Evolutionary conservation across 2,888 invertebrate genomes (phyloP), one percentile per base, ranked within the genome.

Genomic region (Petrolisthes manimaculis): DNA sequence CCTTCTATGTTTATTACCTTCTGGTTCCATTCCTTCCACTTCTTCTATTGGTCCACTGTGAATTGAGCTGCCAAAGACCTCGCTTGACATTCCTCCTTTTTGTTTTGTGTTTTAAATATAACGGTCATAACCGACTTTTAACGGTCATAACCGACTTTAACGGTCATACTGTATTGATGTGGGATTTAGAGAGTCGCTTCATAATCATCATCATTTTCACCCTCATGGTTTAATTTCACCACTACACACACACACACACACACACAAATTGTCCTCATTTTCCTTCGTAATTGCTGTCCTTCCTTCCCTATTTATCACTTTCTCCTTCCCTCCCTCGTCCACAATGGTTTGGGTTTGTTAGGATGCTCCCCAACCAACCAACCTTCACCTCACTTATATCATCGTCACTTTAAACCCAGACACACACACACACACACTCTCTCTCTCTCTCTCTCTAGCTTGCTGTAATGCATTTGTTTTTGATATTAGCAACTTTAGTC

Each of bases 361-460:
- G 0, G 37, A 37, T 37, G 37, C 37, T 37, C 37, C 37, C 37
- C 37, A 37, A 37, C 37, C 37, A 37, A 37, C 37, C 37, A 74
- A 5, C 21, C 74, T 5, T 74, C 21, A 5, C 74, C 5, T 14
- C 67, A 61, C 67, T 61, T 61, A 14, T 61, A 12, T 12, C 67
- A 12, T 61, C 67, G 8, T 12, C 67, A 8, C 8, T 61, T 61
- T 14, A 8, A 61, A 8, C 14, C 8, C 67, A 8, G 14, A 8
- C 67, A 61, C 67, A 12, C 8, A 8, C 14, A 61, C 67, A n/a
- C 14, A 61, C 67, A 74, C 37, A 8, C 2, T 74, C 71, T 14
- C 14, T 71, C 71, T 71, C 71, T 71, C 71, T 71, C 71, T 71
- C 71, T 71, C 71, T 71, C 71, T 71, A n/a, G 37, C 37, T 37